Evolutionary conservation across 2,113 vertebrate genomes (phyloP).

Genomic region (Myiopsitta monachus): DNA sequence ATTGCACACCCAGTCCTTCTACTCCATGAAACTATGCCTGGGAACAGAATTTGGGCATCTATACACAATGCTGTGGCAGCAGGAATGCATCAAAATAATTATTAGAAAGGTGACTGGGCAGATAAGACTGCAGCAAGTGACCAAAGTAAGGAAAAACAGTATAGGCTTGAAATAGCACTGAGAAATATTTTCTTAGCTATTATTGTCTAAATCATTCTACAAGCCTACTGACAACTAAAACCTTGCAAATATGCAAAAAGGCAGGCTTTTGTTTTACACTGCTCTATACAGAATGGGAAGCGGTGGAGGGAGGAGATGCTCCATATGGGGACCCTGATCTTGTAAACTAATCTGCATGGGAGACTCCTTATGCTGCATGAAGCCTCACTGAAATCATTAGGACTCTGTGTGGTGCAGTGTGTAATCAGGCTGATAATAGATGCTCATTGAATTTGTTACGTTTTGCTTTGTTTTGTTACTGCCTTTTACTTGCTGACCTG

Average conservation of each 20-base stretch:
- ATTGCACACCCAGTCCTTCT: neutral
- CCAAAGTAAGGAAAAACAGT: neutral
- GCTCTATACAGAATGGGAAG: neutral
- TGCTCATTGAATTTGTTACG: conserved; percentile 52
- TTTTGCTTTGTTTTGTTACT: conserved; percentile 46
- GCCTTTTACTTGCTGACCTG: conserved; percentile 39
- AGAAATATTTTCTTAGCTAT: neutral
- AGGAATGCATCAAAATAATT: neutral
- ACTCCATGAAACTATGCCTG: neutral
- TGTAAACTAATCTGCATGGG: conserved; percentile 48
- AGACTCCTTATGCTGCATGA: conserved; percentile 40
- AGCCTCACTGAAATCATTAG: conserved; percentile 48
- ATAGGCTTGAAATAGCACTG: neutral
- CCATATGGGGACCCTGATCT: conserved; percentile 43
- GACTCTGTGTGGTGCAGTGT: conserved; percentile 25
- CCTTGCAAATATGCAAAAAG: neutral
- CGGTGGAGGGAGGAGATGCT: conserved; percentile 30
- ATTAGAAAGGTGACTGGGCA: neutral
- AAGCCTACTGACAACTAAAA: neutral
- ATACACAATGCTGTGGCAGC: neutral
- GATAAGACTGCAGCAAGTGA: neutral
- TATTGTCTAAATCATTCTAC: neutral
- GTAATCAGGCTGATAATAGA: conserved; percentile 64
- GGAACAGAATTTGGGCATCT: neutral
- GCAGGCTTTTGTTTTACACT: neutral